Evolutionary conservation across 2,888 invertebrate genomes (phyloP).

Genomic region (Melanotus villosus): DNA sequence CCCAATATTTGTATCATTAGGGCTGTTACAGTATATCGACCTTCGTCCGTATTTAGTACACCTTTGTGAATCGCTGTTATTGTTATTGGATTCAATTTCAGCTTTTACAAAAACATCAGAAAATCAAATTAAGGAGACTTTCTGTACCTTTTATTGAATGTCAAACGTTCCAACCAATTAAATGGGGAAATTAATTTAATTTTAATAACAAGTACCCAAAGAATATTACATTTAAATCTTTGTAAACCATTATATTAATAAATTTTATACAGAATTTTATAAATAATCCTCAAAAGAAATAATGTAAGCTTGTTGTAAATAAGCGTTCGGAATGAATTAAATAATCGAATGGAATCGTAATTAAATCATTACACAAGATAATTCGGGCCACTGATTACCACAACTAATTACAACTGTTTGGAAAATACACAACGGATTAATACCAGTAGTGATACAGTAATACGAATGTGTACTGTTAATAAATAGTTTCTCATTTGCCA

Average conservation of each 20-base stretch:
- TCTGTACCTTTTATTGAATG: neutral
- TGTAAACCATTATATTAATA: no score
- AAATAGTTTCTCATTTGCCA: conserved; percentile 67
- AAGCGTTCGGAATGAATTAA: no score
- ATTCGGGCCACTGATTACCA: no score
- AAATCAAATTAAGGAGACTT: conserved; percentile 34
- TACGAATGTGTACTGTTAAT: no score
- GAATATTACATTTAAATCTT: neutral
- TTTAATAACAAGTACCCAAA: neutral
- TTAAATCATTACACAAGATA: no score
- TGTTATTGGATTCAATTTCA: conserved; percentile 48
- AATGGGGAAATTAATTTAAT: neutral
- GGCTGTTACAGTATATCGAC: conserved; percentile 44
- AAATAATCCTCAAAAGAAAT: no score
- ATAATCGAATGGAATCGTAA: no score
- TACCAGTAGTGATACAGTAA: no score
- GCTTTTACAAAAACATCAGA: conserved; percentile 33
- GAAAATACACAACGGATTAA: no score
- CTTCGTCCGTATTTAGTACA: conserved; percentile 39
- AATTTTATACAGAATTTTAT: no score
- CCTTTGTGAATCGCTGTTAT: conserved; percentile 42
- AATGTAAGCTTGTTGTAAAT: no score
- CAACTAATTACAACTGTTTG: no score
- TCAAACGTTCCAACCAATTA: neutral
- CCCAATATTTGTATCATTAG: conserved; percentile 54